Conservation (phyloP, 2,888 invertebrate genomes). For the Drosophila siamana region DNA sequence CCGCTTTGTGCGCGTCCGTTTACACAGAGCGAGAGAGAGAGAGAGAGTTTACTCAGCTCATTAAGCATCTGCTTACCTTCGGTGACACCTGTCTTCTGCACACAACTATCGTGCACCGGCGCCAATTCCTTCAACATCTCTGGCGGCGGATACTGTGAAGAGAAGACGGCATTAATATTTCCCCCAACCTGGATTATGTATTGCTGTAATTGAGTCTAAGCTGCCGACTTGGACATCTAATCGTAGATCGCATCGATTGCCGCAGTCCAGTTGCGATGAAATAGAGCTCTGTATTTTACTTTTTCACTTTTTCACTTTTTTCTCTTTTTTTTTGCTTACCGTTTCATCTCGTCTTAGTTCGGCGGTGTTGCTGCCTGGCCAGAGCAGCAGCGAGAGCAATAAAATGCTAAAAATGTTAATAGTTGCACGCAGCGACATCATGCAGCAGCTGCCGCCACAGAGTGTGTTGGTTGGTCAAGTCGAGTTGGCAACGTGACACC, state of each 20-base stretch:
- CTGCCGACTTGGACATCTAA: background rate
- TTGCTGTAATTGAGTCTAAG: background rate
- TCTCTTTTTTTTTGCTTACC: slow-evolving; percentile 49
- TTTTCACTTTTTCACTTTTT: background rate
- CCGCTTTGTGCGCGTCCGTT: slow-evolving; percentile 2
- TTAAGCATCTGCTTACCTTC: slow-evolving; percentile 68
- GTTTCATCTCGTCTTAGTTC: slow-evolving; percentile 79
- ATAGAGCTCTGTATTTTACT: slow-evolving; percentile 1
- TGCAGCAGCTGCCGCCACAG: slow-evolving; percentile 30
- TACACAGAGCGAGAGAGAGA: too few species aligned
- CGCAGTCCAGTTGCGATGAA: background rate
- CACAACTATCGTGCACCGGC: slow-evolving; percentile 75
- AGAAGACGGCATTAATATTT: background rate
- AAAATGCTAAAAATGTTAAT: slow-evolving; percentile 55
- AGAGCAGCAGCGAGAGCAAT: slow-evolving; percentile 41
- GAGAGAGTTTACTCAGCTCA: slow-evolving; percentile 4
- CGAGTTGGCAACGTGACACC: slow-evolving; percentile 60
- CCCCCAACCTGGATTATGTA: background rate
- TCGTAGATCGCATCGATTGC: slow-evolving; percentile 3
- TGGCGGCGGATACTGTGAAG: slow-evolving; percentile 77
- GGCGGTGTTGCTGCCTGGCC: slow-evolving; percentile 49
- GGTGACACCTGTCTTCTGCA: slow-evolving; percentile 77
- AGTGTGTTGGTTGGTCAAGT: slow-evolving; percentile 32
- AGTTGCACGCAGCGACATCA: slow-evolving; percentile 61
- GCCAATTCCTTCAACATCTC: slow-evolving; percentile 65